Evolutionary conservation across 2,797 vertebrate species (phyloP).

Genomic region (Sebastes nivosus): DNA sequence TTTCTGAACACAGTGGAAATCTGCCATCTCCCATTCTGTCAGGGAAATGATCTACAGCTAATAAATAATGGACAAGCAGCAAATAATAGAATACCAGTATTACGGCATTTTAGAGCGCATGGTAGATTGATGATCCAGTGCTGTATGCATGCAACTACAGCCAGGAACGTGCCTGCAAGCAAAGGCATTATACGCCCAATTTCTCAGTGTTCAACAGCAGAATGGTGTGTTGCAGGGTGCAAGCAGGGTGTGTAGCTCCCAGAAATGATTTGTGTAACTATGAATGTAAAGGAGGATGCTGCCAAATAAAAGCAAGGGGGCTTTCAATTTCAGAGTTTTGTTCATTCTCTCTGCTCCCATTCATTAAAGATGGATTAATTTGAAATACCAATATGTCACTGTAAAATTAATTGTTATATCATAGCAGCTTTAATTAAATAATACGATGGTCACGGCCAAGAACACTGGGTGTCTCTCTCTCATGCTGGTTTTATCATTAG

Average conservation of each 20-base stretch:
- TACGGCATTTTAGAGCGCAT: constrained; percentile 45
- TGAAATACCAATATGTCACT: constrained; percentile 9
- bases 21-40: constrained; percentile 38
- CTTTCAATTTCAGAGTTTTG: not conserved
- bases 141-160: constrained; percentile 38
- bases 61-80: constrained; percentile 68
- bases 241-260: not conserved
- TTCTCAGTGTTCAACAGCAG: constrained; percentile 40
- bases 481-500: constrained; percentile 7
- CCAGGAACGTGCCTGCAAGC: constrained; percentile 45
- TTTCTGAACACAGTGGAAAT: constrained; percentile 44
- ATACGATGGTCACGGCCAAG: not conserved
- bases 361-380: constrained; percentile 34
- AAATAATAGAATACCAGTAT: constrained; percentile 65
- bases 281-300: constrained; percentile 22
- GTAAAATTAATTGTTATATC: constrained; percentile 14
- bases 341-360: not conserved
- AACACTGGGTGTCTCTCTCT: not conserved
- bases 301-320: constrained; percentile 25
- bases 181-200: constrained; percentile 40
- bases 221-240: constrained; percentile 20
- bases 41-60: constrained; percentile 59
- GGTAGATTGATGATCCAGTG: constrained; percentile 50
- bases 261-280: constrained; percentile 29
- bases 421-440: constrained; percentile 21